phyloP scores from a whole-genome alignment of 2,797 vertebrate genomes.

The Rhynchonycteris naso region DNA sequence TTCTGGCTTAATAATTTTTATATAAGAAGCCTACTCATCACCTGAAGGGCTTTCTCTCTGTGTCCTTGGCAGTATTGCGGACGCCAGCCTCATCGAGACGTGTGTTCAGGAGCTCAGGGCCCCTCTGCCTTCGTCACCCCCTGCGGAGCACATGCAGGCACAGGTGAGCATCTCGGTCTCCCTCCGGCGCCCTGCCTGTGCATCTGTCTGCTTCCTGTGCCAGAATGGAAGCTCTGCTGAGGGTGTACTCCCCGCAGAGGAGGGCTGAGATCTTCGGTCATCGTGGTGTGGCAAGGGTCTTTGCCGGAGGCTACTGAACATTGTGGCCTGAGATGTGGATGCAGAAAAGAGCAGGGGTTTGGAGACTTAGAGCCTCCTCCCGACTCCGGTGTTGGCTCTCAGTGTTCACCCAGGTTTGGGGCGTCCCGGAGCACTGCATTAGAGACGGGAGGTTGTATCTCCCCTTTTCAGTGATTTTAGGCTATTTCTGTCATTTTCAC shows the following conservation, averaged over 20 bases:
- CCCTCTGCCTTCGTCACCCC: conserved; percentile 82
- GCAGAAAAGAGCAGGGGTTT: neutral
- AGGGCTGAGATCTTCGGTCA: neutral
- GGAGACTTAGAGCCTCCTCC: neutral
- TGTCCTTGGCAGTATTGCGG: conserved; percentile 87
- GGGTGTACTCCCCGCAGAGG: neutral
- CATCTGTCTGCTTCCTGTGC: neutral
- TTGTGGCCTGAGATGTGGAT: neutral
- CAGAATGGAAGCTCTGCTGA: neutral
- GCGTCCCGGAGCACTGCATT: neutral
- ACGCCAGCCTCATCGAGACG: conserved; percentile 86
- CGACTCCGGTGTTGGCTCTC: neutral
- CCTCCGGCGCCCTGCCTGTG: accelerated
- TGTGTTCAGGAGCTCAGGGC: conserved; percentile 90
- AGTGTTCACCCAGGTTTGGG: neutral
- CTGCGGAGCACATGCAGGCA: conserved; percentile 88
- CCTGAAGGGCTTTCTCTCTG: neutral
- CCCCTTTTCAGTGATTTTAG: neutral
- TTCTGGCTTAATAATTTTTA: neutral
- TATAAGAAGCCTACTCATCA: neutral
- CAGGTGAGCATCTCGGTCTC: conserved; percentile 87
- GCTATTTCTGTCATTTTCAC: neutral
- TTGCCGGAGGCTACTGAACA: neutral
- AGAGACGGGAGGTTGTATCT: neutral
- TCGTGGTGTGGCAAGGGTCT: neutral